A percentile compares a stretch with the other conserved stretches of the same genome.
phyloP scores from a whole-genome alignment of 2,888 invertebrate species.

The Tribolium freemani region DNA sequence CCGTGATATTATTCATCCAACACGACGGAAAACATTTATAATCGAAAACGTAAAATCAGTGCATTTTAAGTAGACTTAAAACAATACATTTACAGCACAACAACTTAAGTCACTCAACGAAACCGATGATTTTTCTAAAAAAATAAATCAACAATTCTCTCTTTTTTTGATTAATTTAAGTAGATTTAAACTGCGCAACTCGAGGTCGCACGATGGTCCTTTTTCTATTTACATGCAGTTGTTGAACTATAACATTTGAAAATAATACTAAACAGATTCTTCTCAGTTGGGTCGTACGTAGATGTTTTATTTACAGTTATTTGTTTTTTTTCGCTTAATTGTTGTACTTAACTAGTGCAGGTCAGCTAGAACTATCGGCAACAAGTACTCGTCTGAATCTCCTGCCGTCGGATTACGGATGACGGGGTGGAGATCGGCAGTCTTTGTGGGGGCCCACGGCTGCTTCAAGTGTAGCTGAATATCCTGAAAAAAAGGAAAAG shows the following conservation, averaged over 20 bases:
- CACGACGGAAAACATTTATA: neutral
- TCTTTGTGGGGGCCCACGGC: constrained; percentile 72
- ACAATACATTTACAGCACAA: constrained; percentile 28
- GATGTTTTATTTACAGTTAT: constrained; percentile 28
- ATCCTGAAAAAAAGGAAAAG: constrained; percentile 8
- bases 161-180: constrained; percentile 24
- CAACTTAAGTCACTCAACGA: constrained; percentile 22
- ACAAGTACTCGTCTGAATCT: constrained; percentile 73
- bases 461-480: constrained; percentile 66
- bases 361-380: constrained; percentile 72
- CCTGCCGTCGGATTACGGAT: constrained; percentile 70
- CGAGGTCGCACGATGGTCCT: constrained; percentile 33
- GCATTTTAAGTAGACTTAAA: constrained; percentile 21
- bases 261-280: constrained; percentile 33
- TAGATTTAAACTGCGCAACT: constrained; percentile 16
- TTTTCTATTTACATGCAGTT: constrained; percentile 35
- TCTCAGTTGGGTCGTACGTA: constrained; percentile 22
- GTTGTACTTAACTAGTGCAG: constrained; percentile 66
- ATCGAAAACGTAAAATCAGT: constrained; percentile 14
- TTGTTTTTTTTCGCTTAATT: constrained; percentile 20
- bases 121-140: neutral
- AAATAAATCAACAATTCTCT: constrained; percentile 3
- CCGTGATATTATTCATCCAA: constrained; percentile 41
- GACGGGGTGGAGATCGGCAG: constrained; percentile 71
- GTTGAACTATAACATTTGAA: constrained; percentile 36